These are phyloP conservation scores for Perdita meconis DNA, from an alignment of 2,888 invertebrate genomes.

Conservation along the genomic window DNA sequence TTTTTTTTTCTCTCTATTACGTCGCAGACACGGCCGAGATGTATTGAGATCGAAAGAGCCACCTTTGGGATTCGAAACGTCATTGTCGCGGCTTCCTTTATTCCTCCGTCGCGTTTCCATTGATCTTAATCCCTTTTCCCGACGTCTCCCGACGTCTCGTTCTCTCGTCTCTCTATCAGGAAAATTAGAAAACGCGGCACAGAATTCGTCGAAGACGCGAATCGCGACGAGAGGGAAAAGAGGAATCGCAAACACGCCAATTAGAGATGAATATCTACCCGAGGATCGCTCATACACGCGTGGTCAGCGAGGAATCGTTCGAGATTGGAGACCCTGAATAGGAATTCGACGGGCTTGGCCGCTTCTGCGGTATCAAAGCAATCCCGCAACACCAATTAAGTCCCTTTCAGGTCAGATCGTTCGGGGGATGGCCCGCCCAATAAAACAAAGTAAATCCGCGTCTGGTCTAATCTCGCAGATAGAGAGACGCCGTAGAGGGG, in stretches of 20 bases:
- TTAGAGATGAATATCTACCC: constrained; percentile 16
- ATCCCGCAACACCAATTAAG: constrained; percentile 79
- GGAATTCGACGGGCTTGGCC: constrained; percentile 60
- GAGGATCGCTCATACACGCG: constrained; percentile 8
- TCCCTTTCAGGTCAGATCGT: constrained; percentile 74
- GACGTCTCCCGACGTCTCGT: constrained; percentile 5
- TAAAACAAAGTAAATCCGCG: constrained; percentile 81
- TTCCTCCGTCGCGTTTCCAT: constrained; percentile 33
- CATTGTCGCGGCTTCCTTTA: constrained; percentile 20
- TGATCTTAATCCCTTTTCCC: constrained; percentile 26
- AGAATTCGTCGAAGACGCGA: background rate
- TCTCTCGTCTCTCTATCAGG: background rate
- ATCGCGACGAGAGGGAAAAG: background rate
- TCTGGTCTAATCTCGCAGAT: constrained; percentile 79
- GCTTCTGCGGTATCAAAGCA: constrained; percentile 68
- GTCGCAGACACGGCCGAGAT: constrained; percentile 75
- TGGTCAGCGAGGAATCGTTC: constrained; percentile 20
- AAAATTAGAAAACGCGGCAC: constrained; percentile 1
- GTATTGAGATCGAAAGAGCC: constrained; percentile 78
- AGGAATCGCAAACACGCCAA: constrained; percentile 25
- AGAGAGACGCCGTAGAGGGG: constrained; percentile 57
- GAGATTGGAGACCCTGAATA: constrained; percentile 64
- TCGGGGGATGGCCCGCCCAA: constrained; percentile 64
- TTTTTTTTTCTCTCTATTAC: constrained; percentile 67
- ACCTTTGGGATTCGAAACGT: constrained; percentile 67